Base-by-base conservation (phyloP, 2,888 invertebrate genomes). In the Idaea dimidiata region DNA sequence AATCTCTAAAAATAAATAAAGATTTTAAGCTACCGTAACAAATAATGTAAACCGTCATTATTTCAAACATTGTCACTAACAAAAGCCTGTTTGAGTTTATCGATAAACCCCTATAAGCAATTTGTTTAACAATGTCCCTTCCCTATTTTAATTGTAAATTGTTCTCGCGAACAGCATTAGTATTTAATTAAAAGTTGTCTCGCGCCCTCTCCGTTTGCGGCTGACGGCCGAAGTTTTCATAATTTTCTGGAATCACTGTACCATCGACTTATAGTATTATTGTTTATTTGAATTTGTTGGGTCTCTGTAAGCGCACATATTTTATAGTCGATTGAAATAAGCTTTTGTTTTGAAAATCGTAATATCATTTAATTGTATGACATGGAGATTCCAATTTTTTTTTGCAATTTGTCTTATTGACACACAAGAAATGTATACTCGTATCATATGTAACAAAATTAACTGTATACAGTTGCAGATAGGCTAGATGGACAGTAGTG, bases 161-260 rank as follows among this genome's bases (percentile, higher is more conserved):
- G 70, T 82, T 77, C 81, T 82, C 80, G 81, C 80, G 81, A 82
- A 87, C 78, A 74, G 82, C 83, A 88, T 88, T 88, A 88, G 85
- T 88, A 81, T 88, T 89, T 89, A 89, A 89, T 89, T 89, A 89
- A 89, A 89, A 89, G 84, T 89, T 88, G 84, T 82, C 80, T 83
- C 79, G 73, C 80, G 76, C 75, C 72, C 72, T 56, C 56, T 10
- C 69, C 76, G 77, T 78, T 76, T 80, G 86, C 75, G 86, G 83
- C 74, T 78, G 79, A 75, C 79, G 79, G 18, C 72, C 67, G 68
- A 65, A 72, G 75, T 79, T 80, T 80, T 79, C 78, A 81, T 78
- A 82, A 82, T 81, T 78, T 74, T 75, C 61, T 65, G 59, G 65
- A 67, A 71, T 74, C 66, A 62, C 69, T 64, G 63, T 65, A 59